Evolutionary conservation across 2,888 invertebrate genomes (phyloP).

Genomic region (Muschampia plurimacula): DNA sequence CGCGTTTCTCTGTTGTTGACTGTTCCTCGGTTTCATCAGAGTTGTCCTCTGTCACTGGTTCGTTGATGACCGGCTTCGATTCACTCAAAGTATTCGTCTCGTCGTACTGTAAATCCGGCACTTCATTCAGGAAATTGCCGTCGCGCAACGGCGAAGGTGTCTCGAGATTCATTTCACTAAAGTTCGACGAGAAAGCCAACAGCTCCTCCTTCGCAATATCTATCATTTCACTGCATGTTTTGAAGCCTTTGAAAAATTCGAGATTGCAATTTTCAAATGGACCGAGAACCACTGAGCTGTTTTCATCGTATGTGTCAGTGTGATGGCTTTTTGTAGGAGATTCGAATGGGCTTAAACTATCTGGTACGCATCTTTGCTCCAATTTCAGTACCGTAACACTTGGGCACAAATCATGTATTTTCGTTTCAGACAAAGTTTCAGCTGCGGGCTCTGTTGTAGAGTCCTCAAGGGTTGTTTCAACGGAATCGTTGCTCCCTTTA

Average conservation of each 20-base stretch:
- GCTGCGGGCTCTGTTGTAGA: slow-evolving; percentile 49
- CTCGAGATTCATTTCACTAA: slow-evolving; percentile 79
- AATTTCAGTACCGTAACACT: slow-evolving; percentile 60
- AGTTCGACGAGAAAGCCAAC: slow-evolving; percentile 84
- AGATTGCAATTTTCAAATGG: slow-evolving; percentile 85
- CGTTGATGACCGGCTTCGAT: slow-evolving; percentile 54
- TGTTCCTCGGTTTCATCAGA: slow-evolving; percentile 64
- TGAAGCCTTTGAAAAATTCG: slow-evolving; percentile 80
- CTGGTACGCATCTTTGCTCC: slow-evolving; percentile 66
- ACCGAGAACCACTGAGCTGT: slow-evolving; percentile 85
- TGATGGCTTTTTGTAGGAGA: slow-evolving; percentile 78
- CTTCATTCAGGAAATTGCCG: slow-evolving; percentile 78
- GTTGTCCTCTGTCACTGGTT: slow-evolving; percentile 53
- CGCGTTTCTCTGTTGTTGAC: slow-evolving; percentile 70
- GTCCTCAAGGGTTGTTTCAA: slow-evolving; percentile 58
- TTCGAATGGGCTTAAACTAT: slow-evolving; percentile 73
- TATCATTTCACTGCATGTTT: slow-evolving; percentile 69
- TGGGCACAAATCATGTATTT: slow-evolving; percentile 57
- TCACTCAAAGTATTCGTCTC: slow-evolving; percentile 64
- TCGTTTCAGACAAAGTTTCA: slow-evolving; percentile 56
- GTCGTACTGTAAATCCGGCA: slow-evolving; percentile 73
- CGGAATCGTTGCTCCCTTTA: slow-evolving; percentile 63
- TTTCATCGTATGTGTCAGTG: slow-evolving; percentile 78
- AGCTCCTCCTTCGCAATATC: slow-evolving; percentile 79
- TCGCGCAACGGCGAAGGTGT: slow-evolving; percentile 79